Conservation (phyloP, 2,113 vertebrate species). For the Herpailurus yagouaroundi region DNA sequence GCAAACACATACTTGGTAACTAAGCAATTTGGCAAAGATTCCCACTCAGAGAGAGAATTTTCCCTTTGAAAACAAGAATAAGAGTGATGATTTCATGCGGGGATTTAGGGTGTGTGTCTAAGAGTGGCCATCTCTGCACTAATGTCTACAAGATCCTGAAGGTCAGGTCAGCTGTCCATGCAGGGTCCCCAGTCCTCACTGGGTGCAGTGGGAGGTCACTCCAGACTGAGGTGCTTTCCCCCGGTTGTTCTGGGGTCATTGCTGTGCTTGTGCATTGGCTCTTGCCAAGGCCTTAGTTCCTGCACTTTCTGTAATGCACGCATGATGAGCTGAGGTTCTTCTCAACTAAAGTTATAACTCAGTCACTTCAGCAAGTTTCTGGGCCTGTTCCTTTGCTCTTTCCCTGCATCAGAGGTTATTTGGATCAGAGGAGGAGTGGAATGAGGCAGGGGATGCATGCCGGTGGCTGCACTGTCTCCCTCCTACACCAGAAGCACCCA, state of each 20-base stretch:
- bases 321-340: background rate
- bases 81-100: background rate
- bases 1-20: slow-evolving; percentile 70
- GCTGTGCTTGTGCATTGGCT: fast-evolving
- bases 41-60: slow-evolving; percentile 1
- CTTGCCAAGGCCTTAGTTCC: background rate
- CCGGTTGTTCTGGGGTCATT: fast-evolving
- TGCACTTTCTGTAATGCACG: fast-evolving
- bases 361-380: background rate
- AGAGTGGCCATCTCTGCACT: background rate
- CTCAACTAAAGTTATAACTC: too few species aligned
- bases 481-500: fast-evolving
- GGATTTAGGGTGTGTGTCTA: background rate
- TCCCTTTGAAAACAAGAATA: slow-evolving; percentile 48
- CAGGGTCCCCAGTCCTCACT: background rate
- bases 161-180: background rate
- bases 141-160: background rate
- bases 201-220: background rate
- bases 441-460: background rate
- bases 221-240: fast-evolving
- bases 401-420: background rate
- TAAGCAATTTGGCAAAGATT: slow-evolving; percentile 60
- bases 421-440: background rate
- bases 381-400: background rate
- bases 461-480: fast-evolving